Evolutionary conservation across 2,797 vertebrate genomes (phyloP), one percentile per base, ranked within the genome.

Genomic region (Coreius guichenoti): DNA sequence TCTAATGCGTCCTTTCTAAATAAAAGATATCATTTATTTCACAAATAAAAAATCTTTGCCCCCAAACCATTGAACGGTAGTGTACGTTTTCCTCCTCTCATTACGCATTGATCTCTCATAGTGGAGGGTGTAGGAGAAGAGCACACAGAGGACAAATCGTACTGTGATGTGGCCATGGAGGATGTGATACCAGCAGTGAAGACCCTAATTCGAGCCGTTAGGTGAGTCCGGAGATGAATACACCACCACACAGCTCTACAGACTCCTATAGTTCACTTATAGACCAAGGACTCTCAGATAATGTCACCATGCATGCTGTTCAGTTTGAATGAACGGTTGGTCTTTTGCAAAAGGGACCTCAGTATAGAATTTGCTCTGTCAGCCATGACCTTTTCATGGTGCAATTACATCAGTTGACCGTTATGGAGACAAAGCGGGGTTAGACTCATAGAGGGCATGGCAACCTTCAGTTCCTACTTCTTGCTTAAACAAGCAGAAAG

Each of bases 111-210:
- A 70, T 89, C 49, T 85, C 43, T 84, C 70, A 29, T 92, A 96
- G 93, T 94, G 0, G 97, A 99, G 58, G 96, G 96, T 36, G 88
- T 95, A 0, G 94, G 94, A 0, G 98, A 99, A 91, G 98, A 99
- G 85, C 95, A 91, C 0, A 88, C 92, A 0, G 98, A 99, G 88
- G 98, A 99, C 90, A 98, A 97, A 93, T 92, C 95, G 54, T 97
- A 97, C 89, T 97, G 96, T 65, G 98, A 99, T 9, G 95, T 99
- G 81, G 95, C 96, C 31, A 97, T 98, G 83, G 98, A 99, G 8
- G 98, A 99, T n/a, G 93, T 99, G 84, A 98, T 98, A 93, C 98
- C 98, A 0, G 96, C 97, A 0, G 97, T 99, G 91, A 99, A 99
- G 94, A 98, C 95, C 0, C 93, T 99, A 45, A 99, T 99, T 91